phyloP scores from a whole-genome alignment of 2,888 invertebrate species.

The Euplagia quadripunctaria region DNA sequence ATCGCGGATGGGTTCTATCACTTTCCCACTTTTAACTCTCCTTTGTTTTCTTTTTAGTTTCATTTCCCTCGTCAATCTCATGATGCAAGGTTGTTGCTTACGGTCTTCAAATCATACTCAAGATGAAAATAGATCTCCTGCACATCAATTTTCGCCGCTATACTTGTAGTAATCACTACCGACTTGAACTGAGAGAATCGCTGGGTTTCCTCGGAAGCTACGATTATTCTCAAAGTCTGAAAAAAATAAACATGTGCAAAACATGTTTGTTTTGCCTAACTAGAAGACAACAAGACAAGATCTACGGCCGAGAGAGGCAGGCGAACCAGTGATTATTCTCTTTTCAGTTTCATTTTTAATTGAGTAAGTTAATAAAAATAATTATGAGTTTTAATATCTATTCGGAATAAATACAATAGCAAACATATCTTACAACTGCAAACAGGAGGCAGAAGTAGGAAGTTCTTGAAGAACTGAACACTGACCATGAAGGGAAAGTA shows the following conservation, averaged over 20 bases:
- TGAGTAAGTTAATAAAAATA: too few relatives aligned
- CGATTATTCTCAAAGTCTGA: slow-evolving; percentile 78
- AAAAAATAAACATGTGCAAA: not conserved
- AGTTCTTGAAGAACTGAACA: slow-evolving; percentile 70
- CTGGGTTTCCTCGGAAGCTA: slow-evolving; percentile 77
- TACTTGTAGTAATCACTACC: slow-evolving; percentile 71
- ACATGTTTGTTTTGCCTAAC: not conserved
- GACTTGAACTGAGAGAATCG: slow-evolving; percentile 71
- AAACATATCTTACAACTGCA: slow-evolving; percentile 71
- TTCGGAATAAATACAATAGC: not conserved
- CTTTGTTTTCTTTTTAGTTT: slow-evolving; percentile 45
- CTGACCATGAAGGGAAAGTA: slow-evolving; percentile 77
- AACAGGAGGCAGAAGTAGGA: slow-evolving; percentile 77
- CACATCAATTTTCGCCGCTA: slow-evolving; percentile 70
- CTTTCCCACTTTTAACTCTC: slow-evolving; percentile 49
- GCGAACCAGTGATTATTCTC: too few relatives aligned
- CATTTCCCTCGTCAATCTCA: slow-evolving; percentile 65
- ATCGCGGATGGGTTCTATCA: too few relatives aligned
- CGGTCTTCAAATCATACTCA: slow-evolving; percentile 65
- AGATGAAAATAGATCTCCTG: slow-evolving; percentile 77
- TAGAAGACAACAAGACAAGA: too few relatives aligned
- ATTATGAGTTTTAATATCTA: too few relatives aligned
- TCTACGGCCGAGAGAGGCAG: too few relatives aligned
- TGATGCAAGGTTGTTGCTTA: slow-evolving; percentile 71
- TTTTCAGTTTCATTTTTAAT: too few relatives aligned